Conservation (phyloP, 1,140 invertebrate genomes). For the Pachypsylla venusta region DNA sequence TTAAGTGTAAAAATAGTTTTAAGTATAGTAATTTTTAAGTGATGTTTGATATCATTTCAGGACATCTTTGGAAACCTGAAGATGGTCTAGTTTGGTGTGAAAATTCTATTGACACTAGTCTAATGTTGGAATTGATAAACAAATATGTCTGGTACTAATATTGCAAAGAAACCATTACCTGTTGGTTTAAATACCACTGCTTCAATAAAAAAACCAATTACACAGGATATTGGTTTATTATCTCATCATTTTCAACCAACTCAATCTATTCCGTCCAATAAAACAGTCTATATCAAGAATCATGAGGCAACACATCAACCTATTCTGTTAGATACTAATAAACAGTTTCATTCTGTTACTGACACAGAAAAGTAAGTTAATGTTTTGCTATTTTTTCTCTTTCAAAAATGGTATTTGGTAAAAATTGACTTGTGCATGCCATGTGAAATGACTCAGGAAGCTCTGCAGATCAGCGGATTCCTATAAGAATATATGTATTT, state of each 20-base stretch:
- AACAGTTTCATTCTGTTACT: not conserved
- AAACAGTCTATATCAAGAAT: not conserved
- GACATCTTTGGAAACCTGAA: not conserved
- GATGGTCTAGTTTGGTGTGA: not conserved
- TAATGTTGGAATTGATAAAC: not conserved
- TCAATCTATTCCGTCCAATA: not conserved
- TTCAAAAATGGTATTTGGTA: too few species aligned
- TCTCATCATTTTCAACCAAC: conserved; percentile 5
- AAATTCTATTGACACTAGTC: not conserved
- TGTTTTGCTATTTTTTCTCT: too few species aligned
- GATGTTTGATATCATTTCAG: not conserved
- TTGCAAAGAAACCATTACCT: conserved; percentile 3
- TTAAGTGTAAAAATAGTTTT: too few species aligned
- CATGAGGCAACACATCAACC: not conserved
- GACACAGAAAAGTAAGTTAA: conserved; percentile 1
- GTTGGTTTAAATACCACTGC: not conserved
- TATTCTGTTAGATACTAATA: not conserved
- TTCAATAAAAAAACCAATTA: not conserved
- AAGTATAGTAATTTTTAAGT: too few species aligned
- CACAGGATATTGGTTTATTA: not conserved
- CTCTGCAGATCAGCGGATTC: too few species aligned
- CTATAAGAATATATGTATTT: too few species aligned
- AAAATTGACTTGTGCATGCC: too few species aligned
- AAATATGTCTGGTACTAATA: conserved; percentile 6
- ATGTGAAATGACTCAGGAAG: too few species aligned